These are phyloP conservation scores for Pherbina coryleti DNA, from an alignment of 2,888 invertebrate species.

Conservation along the genomic window DNA sequence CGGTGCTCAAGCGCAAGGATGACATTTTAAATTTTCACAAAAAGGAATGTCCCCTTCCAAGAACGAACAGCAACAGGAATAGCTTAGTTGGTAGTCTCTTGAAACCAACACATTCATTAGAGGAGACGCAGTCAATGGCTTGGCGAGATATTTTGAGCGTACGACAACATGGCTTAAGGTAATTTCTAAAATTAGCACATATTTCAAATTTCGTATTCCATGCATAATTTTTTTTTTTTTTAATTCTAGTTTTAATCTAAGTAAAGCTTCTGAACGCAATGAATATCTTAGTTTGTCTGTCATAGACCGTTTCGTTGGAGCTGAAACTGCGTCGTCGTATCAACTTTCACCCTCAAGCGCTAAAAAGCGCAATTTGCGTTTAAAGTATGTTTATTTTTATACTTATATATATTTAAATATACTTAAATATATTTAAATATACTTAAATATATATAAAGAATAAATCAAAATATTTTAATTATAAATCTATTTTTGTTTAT, in stretches of 20 bases:
- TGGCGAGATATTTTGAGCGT: slow-evolving; percentile 77
- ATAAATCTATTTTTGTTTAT: slow-evolving; percentile 19
- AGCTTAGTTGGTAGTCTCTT: slow-evolving; percentile 52
- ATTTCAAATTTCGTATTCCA: background rate
- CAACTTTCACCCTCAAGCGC: slow-evolving; percentile 73
- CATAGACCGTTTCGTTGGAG: slow-evolving; percentile 79
- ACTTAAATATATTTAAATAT: too few species aligned
- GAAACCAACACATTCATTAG: slow-evolving; percentile 61
- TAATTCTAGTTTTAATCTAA: slow-evolving; percentile 78
- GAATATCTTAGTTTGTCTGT: slow-evolving; percentile 77
- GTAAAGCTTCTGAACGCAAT: slow-evolving; percentile 77
- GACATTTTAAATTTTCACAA: slow-evolving; percentile 67
- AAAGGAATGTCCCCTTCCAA: slow-evolving; percentile 22
- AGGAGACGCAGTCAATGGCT: slow-evolving; percentile 59
- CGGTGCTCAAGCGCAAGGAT: slow-evolving; percentile 74
- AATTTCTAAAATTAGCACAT: slow-evolving; percentile 59
- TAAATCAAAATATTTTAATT: background rate
- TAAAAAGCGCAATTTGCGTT: slow-evolving; percentile 74
- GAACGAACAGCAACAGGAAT: background rate
- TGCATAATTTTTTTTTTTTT: slow-evolving; percentile 9
- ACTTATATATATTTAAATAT: too few species aligned
- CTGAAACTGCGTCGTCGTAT: slow-evolving; percentile 78
- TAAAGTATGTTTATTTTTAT: slow-evolving; percentile 70
- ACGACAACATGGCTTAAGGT: slow-evolving; percentile 81
- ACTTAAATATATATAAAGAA: too few species aligned